These are phyloP conservation scores for Habrosyne pyritoides DNA, from an alignment of 2,888 invertebrate genomes.

Conservation along the genomic window DNA sequence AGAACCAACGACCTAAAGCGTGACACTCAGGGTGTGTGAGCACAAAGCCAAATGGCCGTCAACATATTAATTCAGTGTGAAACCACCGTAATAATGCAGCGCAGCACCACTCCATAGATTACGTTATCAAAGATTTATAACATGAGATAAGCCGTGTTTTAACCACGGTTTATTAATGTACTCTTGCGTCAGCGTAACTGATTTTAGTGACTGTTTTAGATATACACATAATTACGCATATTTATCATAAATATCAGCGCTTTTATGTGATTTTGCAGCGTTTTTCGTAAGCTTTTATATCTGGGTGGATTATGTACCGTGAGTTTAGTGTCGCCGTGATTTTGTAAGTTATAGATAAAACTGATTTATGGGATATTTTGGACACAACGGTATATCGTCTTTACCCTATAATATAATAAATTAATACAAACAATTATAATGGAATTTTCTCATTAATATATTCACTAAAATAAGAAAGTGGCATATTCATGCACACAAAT, in stretches of 20 bases:
- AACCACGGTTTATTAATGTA: constrained; percentile 30
- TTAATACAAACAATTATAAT: too few relatives aligned
- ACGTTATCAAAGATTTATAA: constrained; percentile 41
- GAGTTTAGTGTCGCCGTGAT: neutral
- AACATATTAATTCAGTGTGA: neutral
- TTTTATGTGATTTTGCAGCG: neutral
- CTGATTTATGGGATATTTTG: neutral
- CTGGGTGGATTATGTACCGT: neutral
- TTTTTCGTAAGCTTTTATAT: neutral
- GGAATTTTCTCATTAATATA: too few relatives aligned
- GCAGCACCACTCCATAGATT: constrained; percentile 38
- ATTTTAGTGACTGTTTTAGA: constrained; percentile 40
- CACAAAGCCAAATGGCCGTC: too few relatives aligned
- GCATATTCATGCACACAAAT: too few relatives aligned
- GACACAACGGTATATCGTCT: too few relatives aligned
- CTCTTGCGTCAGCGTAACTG: constrained; percentile 44
- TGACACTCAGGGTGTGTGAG: too few relatives aligned
- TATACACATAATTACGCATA: constrained; percentile 34
- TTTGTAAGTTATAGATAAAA: neutral
- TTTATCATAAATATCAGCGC: constrained; percentile 17
- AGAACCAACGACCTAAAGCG: too few relatives aligned
- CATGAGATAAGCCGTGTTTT: constrained; percentile 38
- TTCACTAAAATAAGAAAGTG: too few relatives aligned
- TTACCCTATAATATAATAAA: too few relatives aligned
- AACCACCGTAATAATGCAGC: constrained; percentile 14